Conservation (phyloP, 35 echinoderm and acorn worm genomes). For the Apostichopus parvimensis region DNA sequence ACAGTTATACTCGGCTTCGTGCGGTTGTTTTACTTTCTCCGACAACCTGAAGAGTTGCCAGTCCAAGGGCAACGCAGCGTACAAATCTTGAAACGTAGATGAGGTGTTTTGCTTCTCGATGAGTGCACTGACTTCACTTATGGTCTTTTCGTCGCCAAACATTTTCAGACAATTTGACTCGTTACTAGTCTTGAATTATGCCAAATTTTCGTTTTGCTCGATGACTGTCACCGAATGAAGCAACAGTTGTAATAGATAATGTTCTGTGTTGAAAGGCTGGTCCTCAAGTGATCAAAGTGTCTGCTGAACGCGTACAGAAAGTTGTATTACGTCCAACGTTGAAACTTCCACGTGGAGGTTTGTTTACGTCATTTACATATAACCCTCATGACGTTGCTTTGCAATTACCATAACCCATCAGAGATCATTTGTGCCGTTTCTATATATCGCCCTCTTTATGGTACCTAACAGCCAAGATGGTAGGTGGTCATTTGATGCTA, state of each 20-base stretch:
- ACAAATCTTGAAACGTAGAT: neutral
- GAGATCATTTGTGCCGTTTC: neutral
- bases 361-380: slow-evolving; percentile 53
- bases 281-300: too few relatives aligned
- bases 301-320: neutral
- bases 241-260: too few relatives aligned
- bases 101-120: slow-evolving; percentile 41
- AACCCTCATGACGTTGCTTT: slow-evolving; percentile 1
- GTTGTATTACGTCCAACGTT: neutral
- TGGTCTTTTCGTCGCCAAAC: slow-evolving; percentile 63
- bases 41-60: neutral
- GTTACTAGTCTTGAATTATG: too few relatives aligned
- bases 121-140: slow-evolving; percentile 45
- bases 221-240: too few relatives aligned
- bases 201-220: too few relatives aligned
- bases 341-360: slow-evolving; percentile 30
- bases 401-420: neutral
- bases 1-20: neutral
- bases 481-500: neutral
- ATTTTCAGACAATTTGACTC: slow-evolving; percentile 2
- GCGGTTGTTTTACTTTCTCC: neutral
- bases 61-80: neutral
- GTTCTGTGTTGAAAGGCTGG: too few relatives aligned
- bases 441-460: slow-evolving; percentile 5
- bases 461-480: neutral